A percentile compares a stretch with the other conserved stretches of the same genome.
Conservation (phyloP, 2,113 vertebrate genomes). For the Desmodus rotundus region DNA sequence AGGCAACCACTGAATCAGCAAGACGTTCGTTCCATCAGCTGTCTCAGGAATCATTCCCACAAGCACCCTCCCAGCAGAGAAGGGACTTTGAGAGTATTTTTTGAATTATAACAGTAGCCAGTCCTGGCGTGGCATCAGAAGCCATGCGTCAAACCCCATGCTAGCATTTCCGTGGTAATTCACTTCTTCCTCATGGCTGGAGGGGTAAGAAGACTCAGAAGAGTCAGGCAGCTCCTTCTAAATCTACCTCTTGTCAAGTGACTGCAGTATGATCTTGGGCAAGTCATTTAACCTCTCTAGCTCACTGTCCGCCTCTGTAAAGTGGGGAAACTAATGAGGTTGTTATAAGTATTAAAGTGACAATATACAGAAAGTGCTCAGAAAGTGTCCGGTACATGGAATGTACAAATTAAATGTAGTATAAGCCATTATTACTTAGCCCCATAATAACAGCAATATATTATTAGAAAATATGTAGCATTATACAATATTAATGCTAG, state of each 20-base stretch:
- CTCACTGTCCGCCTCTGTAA: not conserved
- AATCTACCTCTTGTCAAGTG: not conserved
- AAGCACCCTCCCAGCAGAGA: not conserved
- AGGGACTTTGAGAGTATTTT: not conserved
- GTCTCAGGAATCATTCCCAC: not conserved
- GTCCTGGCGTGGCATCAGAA: not conserved
- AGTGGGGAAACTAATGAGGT: not conserved
- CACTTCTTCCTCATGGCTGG: not conserved
- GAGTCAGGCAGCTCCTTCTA: not conserved
- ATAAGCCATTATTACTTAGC: not conserved
- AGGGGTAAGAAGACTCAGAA: not conserved
- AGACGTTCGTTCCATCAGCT: not conserved
- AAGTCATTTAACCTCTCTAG: not conserved
- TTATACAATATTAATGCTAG: not conserved
- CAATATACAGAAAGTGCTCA: not conserved
- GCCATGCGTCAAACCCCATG: not conserved
- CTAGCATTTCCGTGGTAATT: not conserved
- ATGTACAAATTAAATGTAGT: not conserved
- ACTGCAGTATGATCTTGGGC: not conserved
- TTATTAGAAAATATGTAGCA: not conserved
- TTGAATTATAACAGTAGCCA: not conserved
- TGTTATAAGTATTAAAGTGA: not conserved
- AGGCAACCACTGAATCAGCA: not conserved
- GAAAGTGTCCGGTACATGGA: not conserved
- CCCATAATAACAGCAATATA: not conserved